Evolutionary conservation across 2,888 invertebrate species (phyloP).

Genomic region (Spisula subtruncata): DNA sequence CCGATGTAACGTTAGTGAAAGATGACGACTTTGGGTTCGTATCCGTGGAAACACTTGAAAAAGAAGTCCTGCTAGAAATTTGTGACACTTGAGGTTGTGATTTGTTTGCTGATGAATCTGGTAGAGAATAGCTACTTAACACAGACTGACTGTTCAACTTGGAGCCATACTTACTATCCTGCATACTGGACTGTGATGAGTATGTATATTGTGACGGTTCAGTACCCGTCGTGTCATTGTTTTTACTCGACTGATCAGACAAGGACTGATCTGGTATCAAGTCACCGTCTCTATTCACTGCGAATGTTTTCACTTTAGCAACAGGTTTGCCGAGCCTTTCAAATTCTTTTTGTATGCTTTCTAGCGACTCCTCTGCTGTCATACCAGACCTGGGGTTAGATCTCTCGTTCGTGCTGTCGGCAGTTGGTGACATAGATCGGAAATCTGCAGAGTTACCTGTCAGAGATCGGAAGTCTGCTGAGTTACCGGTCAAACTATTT

Average conservation of each 20-base stretch:
- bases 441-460: conserved; percentile 35
- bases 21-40: conserved; percentile 70
- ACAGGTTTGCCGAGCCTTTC: conserved; percentile 53
- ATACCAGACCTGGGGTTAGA: conserved; percentile 46
- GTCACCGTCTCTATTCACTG: conserved; percentile 66
- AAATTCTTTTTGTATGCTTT: conserved; percentile 60
- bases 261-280: conserved; percentile 68
- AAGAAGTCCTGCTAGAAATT: conserved; percentile 59
- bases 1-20: conserved; percentile 67
- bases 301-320: conserved; percentile 66
- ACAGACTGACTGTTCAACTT: conserved; percentile 35
- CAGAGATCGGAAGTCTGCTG: conserved; percentile 37
- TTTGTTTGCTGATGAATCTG: conserved; percentile 36
- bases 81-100: conserved; percentile 49
- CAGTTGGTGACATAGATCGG: conserved; percentile 48
- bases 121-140: conserved; percentile 50
- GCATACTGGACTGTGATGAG: conserved; percentile 52
- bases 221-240: conserved; percentile 6
- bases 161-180: conserved; percentile 30
- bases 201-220: conserved; percentile 51
- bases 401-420: conserved; percentile 37
- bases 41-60: conserved; percentile 63
- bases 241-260: conserved; percentile 61
- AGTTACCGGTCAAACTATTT: conserved; percentile 14
- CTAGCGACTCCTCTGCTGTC: conserved; percentile 61